Conservation (phyloP, 2,797 vertebrate genomes). For the Rhinogobio ventralis region DNA sequence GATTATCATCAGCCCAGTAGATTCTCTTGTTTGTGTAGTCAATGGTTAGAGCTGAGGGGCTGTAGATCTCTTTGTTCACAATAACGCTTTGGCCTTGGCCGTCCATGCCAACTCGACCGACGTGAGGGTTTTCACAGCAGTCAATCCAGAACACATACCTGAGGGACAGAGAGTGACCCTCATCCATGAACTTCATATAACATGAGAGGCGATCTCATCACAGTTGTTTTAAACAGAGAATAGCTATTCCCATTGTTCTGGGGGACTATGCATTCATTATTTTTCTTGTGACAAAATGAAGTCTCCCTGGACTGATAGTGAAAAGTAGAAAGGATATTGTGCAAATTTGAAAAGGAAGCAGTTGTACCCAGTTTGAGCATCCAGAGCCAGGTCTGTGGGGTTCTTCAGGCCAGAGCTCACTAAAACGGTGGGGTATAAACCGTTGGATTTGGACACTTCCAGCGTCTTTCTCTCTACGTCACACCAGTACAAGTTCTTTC, state of each 20-base stretch:
- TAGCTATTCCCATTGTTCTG: slow-evolving; percentile 22
- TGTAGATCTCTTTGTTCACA: slow-evolving; percentile 91
- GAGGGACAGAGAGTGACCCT: slow-evolving; percentile 40
- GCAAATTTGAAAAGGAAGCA: not conserved
- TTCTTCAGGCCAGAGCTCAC: slow-evolving; percentile 90
- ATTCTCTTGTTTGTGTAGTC: slow-evolving; percentile 95
- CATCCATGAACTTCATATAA: not conserved
- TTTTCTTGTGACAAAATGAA: slow-evolving; percentile 13
- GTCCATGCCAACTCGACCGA: slow-evolving; percentile 96
- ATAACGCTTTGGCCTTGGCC: slow-evolving; percentile 88
- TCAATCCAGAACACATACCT: slow-evolving; percentile 99
- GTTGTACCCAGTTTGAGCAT: slow-evolving; percentile 89
- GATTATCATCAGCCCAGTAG: slow-evolving; percentile 97
- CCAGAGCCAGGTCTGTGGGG: slow-evolving; percentile 89
- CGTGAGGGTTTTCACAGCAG: slow-evolving; percentile 92
- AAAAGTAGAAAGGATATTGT: slow-evolving; percentile 18
- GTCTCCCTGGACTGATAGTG: not conserved
- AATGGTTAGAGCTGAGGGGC: slow-evolving; percentile 92
- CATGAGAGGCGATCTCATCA: not conserved
- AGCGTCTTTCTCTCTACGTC: slow-evolving; percentile 93
- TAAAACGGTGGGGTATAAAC: slow-evolving; percentile 92
- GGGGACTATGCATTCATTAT: not conserved
- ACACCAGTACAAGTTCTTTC: slow-evolving; percentile 98
- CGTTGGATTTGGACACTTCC: slow-evolving; percentile 96
- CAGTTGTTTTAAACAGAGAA: slow-evolving; percentile 30